Conservation (phyloP, 2,113 vertebrate species). For the Puntigrus tetrazona region DNA sequence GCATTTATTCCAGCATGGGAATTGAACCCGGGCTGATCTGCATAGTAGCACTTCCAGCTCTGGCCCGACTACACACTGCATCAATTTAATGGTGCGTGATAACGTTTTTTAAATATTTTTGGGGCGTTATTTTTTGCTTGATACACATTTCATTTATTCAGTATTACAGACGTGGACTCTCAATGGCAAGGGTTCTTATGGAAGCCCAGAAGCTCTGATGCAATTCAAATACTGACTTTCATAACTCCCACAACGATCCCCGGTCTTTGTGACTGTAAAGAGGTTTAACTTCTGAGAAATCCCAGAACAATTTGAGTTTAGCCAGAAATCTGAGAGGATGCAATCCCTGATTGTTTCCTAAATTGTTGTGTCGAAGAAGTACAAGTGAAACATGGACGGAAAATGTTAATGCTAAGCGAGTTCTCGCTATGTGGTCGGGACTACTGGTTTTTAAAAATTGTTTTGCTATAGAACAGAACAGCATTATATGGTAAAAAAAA, state of each 20-base stretch:
- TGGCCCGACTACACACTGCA: background rate
- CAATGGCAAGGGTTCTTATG: background rate
- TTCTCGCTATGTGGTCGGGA: background rate
- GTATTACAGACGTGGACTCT: background rate
- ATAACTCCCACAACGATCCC: background rate
- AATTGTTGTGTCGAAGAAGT: background rate
- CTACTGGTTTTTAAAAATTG: background rate
- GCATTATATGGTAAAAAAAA: background rate
- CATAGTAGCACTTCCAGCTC: background rate
- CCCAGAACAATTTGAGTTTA: background rate
- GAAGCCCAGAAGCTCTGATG: background rate
- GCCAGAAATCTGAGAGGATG: background rate
- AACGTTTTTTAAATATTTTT: background rate
- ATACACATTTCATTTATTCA: background rate
- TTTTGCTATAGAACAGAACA: background rate
- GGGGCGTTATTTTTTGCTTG: background rate
- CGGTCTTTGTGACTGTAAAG: slow-evolving; percentile 6
- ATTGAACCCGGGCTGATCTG: slow-evolving; percentile 5
- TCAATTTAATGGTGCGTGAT: background rate
- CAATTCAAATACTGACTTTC: background rate
- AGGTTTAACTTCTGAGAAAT: slow-evolving; percentile 15
- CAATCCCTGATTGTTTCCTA: background rate
- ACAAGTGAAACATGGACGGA: background rate
- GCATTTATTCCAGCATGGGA: slow-evolving; percentile 13
- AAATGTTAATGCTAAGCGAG: background rate